phyloP scores from a whole-genome alignment of 2,888 invertebrate genomes.

The Crossocerus cetratus region DNA sequence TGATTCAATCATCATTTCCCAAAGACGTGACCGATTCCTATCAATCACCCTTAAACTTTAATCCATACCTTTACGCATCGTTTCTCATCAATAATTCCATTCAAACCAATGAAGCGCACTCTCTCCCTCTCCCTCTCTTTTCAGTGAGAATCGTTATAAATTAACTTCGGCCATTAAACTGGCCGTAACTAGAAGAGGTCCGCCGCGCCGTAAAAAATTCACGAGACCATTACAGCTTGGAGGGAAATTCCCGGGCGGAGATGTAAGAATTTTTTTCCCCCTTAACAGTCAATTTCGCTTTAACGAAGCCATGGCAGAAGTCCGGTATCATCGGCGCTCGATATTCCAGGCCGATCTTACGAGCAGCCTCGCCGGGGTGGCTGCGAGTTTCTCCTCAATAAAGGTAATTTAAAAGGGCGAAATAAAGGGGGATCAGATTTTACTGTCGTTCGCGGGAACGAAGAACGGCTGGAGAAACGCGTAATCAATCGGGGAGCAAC shows the following conservation, averaged over 20 bases:
- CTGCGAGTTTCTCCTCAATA: slow-evolving; percentile 44
- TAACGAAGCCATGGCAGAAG: slow-evolving; percentile 23
- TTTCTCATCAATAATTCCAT: no score
- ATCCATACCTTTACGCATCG: no score
- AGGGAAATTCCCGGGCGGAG: neutral
- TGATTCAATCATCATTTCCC: no score
- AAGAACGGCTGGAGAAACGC: slow-evolving; percentile 38
- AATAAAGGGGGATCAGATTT: slow-evolving; percentile 57
- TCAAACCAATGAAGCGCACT: no score
- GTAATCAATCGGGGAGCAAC: slow-evolving; percentile 27
- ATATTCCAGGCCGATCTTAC: slow-evolving; percentile 39
- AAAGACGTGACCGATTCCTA: no score
- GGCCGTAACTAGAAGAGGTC: no score
- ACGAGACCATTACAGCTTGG: neutral
- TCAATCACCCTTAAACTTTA: no score
- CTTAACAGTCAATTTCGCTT: slow-evolving; percentile 43
- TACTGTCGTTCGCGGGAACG: slow-evolving; percentile 37
- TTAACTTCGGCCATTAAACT: no score
- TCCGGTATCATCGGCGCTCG: slow-evolving; percentile 10
- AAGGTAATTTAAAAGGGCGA: slow-evolving; percentile 59
- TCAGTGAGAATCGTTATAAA: no score
- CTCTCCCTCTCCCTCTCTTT: no score
- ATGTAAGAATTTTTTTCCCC: slow-evolving; percentile 31
- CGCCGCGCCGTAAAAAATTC: no score
- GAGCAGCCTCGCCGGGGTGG: slow-evolving; percentile 24